These are phyloP conservation scores for Gephyroberyx darwinii DNA, from an alignment of 2,797 vertebrate species.

Conservation along the genomic window DNA sequence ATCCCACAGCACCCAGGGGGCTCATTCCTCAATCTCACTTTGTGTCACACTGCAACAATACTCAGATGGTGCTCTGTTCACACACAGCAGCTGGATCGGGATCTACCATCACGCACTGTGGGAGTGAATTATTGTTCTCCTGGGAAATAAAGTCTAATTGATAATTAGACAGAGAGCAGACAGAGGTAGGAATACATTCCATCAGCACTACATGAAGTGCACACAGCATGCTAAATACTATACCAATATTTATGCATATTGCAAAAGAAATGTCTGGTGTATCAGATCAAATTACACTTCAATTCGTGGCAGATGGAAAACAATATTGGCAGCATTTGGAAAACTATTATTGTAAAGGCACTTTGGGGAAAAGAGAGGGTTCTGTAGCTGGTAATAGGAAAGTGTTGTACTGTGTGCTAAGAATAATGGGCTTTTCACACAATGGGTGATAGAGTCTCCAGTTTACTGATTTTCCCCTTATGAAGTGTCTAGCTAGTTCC, in stretches of 20 bases:
- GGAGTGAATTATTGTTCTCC: conserved; percentile 68
- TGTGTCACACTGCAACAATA: conserved; percentile 35
- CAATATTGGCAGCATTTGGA: conserved; percentile 69
- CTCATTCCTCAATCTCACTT: conserved; percentile 6
- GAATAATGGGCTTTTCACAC: conserved; percentile 57
- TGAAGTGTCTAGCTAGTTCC: conserved; percentile 36
- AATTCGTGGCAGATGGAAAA: conserved; percentile 66
- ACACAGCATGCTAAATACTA: conserved; percentile 64
- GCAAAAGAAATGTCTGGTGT: conserved; percentile 54
- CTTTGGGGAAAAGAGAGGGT: conserved; percentile 55
- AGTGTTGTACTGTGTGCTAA: conserved; percentile 42
- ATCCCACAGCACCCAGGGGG: conserved; percentile 6
- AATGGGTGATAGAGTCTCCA: conserved; percentile 30
- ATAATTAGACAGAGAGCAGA: conserved; percentile 74
- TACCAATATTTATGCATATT: conserved; percentile 66
- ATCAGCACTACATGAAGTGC: conserved; percentile 58
- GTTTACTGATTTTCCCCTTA: conserved; percentile 38
- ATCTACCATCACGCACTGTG: conserved; percentile 52
- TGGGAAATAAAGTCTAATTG: conserved; percentile 76
- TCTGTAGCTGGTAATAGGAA: conserved; percentile 49
- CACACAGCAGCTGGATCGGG: conserved; percentile 49
- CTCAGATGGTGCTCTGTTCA: conserved; percentile 45
- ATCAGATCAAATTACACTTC: conserved; percentile 59
- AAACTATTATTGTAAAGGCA: conserved; percentile 58
- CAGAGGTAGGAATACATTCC: conserved; percentile 49